These are phyloP conservation scores for Brachyhypopomus gauderio DNA, from an alignment of 2,113 vertebrate genomes.

Conservation along the genomic window DNA sequence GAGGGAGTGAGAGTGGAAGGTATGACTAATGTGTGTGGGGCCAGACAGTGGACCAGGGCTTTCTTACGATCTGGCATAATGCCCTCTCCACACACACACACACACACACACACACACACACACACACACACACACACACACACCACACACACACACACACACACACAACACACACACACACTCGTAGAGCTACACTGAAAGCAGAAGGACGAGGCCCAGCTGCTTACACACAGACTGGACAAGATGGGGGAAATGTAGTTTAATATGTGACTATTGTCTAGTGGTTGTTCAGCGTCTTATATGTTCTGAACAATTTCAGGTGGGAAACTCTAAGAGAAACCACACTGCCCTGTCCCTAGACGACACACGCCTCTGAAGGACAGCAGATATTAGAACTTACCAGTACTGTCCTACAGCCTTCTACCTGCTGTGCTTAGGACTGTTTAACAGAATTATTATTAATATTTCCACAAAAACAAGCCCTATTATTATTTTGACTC, in stretches of 20 bases:
- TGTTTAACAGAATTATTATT: background rate
- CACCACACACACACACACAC: constrained; percentile 64
- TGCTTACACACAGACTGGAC: background rate
- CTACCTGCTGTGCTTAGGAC: background rate
- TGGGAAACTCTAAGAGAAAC: background rate
- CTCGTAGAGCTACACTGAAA: constrained; percentile 23
- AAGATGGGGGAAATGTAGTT: background rate
- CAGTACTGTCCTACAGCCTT: background rate
- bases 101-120: constrained; percentile 61
- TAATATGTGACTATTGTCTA: too few species aligned
- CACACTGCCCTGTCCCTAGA: background rate
- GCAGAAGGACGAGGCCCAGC: too few species aligned
- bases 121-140: constrained; percentile 58
- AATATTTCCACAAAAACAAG: background rate
- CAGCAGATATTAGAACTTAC: background rate
- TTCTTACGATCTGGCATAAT: constrained; percentile 66
- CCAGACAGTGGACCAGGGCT: constrained; percentile 64
- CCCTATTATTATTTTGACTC: background rate
- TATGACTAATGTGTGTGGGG: constrained; percentile 72
- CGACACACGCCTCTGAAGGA: background rate
- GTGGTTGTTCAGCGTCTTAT: background rate
- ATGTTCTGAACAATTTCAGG: background rate
- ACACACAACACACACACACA: constrained; percentile 59
- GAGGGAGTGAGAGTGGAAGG: constrained; percentile 45
- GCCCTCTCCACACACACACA: constrained; percentile 63